These are phyloP conservation scores for Hydrotaea diabolus DNA, from an alignment of 2,888 invertebrate species.

Conservation along the genomic window DNA sequence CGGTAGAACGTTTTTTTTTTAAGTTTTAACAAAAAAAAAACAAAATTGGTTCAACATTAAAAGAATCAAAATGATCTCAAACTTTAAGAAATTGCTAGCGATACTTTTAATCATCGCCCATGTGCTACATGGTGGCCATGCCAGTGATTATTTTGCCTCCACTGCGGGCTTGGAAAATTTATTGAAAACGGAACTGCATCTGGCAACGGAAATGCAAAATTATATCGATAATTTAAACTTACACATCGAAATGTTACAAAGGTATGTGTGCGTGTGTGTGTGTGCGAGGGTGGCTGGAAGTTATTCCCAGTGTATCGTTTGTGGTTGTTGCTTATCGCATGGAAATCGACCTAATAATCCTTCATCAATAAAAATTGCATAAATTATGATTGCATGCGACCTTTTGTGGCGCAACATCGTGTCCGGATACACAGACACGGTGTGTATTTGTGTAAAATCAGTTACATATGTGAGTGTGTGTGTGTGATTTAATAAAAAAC, in stretches of 20 bases:
- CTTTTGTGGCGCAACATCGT: not conserved
- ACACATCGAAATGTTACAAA: conserved; percentile 73
- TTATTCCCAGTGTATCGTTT: too few species aligned
- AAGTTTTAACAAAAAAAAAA: too few species aligned
- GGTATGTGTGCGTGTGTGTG: conserved; percentile 64
- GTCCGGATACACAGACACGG: not conserved
- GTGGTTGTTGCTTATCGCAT: too few species aligned
- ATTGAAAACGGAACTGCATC: conserved; percentile 73
- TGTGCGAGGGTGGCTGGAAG: conserved; percentile 9
- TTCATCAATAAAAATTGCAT: not conserved
- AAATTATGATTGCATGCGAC: not conserved
- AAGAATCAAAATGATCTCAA: conserved; percentile 28
- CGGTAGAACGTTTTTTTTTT: not conserved
- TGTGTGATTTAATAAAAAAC: not conserved
- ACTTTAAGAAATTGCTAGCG: conserved; percentile 13
- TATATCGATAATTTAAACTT: conserved; percentile 74
- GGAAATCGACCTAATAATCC: too few species aligned
- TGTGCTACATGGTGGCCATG: conserved; percentile 20
- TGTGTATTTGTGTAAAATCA: not conserved
- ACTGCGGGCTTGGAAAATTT: conserved; percentile 75
- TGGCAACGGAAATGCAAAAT: conserved; percentile 74
- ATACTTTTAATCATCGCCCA: not conserved
- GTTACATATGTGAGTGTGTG: not conserved
- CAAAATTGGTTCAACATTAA: not conserved
- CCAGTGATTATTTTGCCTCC: conserved; percentile 75